Evolutionary conservation across 2,888 invertebrate species (phyloP), one percentile per base, ranked within the genome.

Genomic region (Nematopogon swammerdamellus): DNA sequence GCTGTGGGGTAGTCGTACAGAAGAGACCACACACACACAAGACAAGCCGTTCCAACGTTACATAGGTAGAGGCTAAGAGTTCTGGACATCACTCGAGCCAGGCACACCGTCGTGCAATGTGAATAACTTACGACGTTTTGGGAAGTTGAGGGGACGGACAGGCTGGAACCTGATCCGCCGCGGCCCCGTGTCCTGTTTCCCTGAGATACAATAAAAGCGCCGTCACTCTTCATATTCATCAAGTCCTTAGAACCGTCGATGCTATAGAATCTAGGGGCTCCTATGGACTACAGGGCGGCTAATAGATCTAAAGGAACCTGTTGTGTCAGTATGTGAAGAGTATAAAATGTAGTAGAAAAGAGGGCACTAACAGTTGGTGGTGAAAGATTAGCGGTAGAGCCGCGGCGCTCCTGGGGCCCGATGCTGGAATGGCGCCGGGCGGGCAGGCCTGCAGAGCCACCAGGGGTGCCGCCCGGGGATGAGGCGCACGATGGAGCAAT

Each of bases 381-480:
- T 53, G 93, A 93, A 53, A 93, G 81, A 76, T 93, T 92, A 57
- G 90, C 88, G 53, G 88, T 87, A 14, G 92, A 92, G 50, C 88
- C 88, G 49, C 92, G 86, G 54, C 93, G 85, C 66, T 95, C 93
- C 64, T 94, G 93, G 1, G 94, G 92, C 18, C 93, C 94, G 59
- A 93, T 94, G 71, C 92, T 93, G 50, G 94, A 95, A 70, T 95
- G 95, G 19, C 95, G 86, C 49, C 95, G 85, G 30, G 90, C 88
- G 16, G 94, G 94, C 52, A 95, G 72, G 1, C 91, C 91, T 25
- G 88, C 82, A 51, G 86, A 87, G 5, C 91, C 88, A 2, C 86
- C 87, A 1, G 86, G 84, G 1, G 77, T 72, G n/a, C 84, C 85
- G 3, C 88, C 88, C 1, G 89, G 89, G 1, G 92, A 92, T 2